phyloP scores from a whole-genome alignment of 53 echinoderm and acorn worm genomes.

The Echinarachnius parma region DNA sequence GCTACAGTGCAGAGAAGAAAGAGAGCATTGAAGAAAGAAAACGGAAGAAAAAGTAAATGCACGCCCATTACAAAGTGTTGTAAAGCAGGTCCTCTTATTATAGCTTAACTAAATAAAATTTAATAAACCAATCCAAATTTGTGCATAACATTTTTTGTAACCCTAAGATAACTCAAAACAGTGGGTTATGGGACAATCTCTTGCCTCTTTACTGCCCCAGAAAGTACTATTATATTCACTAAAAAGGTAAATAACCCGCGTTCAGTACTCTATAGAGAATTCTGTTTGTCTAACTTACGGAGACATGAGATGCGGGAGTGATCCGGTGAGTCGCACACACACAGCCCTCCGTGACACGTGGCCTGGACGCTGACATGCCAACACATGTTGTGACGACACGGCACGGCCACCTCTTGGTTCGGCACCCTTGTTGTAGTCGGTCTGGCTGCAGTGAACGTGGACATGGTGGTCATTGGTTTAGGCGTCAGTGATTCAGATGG shows the following conservation, averaged over 20 bases:
- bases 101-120: too few species aligned
- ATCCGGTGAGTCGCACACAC: slow-evolving; percentile 70
- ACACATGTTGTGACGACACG: slow-evolving; percentile 61
- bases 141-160: too few species aligned
- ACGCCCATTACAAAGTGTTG: too few species aligned
- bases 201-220: too few species aligned
- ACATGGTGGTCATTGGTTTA: neutral
- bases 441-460: slow-evolving; percentile 31
- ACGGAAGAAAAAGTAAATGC: too few species aligned
- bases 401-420: slow-evolving; percentile 43
- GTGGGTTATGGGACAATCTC: too few species aligned
- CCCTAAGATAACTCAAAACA: too few species aligned
- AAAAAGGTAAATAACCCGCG: too few species aligned
- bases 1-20: slow-evolving; percentile 7
- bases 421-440: slow-evolving; percentile 30
- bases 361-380: slow-evolving; percentile 47
- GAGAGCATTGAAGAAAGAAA: neutral
- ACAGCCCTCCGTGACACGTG: slow-evolving; percentile 57
- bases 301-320: slow-evolving; percentile 65
- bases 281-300: slow-evolving; percentile 67
- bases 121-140: too few species aligned
- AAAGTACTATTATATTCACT: too few species aligned
- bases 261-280: too few species aligned
- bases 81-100: too few species aligned
- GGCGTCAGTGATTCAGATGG: neutral